These are phyloP conservation scores for Andrena minutula DNA, from an alignment of 2,888 invertebrate genomes.

Conservation along the genomic window DNA sequence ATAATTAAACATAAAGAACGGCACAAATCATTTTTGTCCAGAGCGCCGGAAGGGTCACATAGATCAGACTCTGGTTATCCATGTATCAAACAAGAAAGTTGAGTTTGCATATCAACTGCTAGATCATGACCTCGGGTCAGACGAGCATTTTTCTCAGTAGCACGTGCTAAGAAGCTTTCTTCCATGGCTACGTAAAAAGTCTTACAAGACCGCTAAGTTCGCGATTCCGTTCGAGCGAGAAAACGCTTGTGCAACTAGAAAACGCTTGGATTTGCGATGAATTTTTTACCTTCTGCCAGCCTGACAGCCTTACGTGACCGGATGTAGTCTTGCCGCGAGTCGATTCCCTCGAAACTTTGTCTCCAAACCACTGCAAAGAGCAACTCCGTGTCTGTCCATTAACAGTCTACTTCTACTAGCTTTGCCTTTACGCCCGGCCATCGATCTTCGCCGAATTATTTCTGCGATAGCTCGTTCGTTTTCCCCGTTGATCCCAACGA, in stretches of 20 bases:
- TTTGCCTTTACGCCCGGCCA: not conserved
- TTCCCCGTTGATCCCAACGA: constrained; percentile 4
- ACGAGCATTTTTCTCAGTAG: not conserved
- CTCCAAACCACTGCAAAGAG: not conserved
- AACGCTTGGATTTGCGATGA: constrained; percentile 39
- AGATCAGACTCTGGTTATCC: too few relatives aligned
- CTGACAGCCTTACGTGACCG: not conserved
- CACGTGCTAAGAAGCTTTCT: constrained; percentile 46
- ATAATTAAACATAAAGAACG: too few relatives aligned
- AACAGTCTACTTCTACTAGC: not conserved
- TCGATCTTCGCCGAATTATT: constrained; percentile 2
- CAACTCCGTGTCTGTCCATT: not conserved
- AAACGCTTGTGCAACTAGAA: constrained; percentile 70
- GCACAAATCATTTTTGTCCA: too few relatives aligned
- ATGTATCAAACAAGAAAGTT: not conserved
- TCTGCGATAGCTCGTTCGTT: not conserved
- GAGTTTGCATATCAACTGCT: not conserved
- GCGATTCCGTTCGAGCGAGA: constrained; percentile 60
- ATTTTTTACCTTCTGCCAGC: not conserved
- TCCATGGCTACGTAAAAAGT: constrained; percentile 68
- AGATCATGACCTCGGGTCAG: not conserved
- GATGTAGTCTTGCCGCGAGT: not conserved
- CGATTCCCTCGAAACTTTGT: not conserved
- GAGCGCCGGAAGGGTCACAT: too few relatives aligned
- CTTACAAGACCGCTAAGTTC: constrained; percentile 49